Evolutionary conservation across 2,888 invertebrate species (phyloP), one percentile per base, ranked within the genome.

Genomic region (Teinopalpus imperialis): DNA sequence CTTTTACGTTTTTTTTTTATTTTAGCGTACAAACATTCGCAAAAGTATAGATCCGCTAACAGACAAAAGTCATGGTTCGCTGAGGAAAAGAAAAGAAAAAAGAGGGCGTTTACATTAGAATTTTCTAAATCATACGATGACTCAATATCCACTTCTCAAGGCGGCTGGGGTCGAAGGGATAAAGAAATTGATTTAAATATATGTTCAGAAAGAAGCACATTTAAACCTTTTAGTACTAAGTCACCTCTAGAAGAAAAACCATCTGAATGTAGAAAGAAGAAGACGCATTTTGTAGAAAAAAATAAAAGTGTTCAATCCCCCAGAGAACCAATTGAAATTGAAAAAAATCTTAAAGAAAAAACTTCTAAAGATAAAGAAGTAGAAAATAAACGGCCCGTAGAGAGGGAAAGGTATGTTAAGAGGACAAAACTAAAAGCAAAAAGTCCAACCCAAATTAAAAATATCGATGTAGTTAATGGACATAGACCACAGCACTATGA

Each of bases 101-200:
- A 93, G 78, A 93, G 93, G 67, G 92, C 92, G 12, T 95, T 95
- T 77, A 94, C 93, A 31, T 81, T 95, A 52, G 95, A 96, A 65
- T 92, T 95, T 79, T 85, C 92, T 43, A 87, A 91, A 73, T 78
- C 91, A 53, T 86, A 91, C 66, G 85, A 90, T 70, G 90, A 91
- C 73, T 81, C 82, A 13, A 86, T 90, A 43, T 88, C 89, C 13
- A 87, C 87, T 24, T 81, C 87, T 8, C 87, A 88, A 74, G 89
- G 88, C 52, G 85, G 86, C 50, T 87, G 86, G 79, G 71, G 69
- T 23, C 80, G 77, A 55, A 83, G 80, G 59, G 49, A 67, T 13
- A 85, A 78, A 57, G 80, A 83, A 9, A 55, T 61, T 1, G 79
- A 81, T 24, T 32, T 65, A 0, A 77, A 67, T 48, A 73, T 77